Percentiles rank a stretch among this genome's conserved stretches.
These are phyloP conservation scores for Dermatemys mawii DNA, from an alignment of 2,113 vertebrate genomes.

Conservation along the genomic window DNA sequence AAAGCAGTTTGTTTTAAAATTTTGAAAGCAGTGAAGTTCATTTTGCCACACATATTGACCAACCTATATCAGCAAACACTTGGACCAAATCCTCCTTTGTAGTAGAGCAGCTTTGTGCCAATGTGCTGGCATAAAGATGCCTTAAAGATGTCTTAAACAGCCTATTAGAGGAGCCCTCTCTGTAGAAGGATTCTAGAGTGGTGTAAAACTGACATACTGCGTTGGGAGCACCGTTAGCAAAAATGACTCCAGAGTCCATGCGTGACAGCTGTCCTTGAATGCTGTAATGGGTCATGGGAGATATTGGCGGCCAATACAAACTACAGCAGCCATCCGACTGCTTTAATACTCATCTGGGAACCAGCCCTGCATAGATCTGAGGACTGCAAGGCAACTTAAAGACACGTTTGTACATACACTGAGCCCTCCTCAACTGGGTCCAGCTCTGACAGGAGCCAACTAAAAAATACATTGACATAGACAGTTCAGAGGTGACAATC, in stretches of 20 bases:
- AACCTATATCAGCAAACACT: neutral
- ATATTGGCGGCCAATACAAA: neutral
- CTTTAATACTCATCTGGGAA: neutral
- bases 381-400: neutral
- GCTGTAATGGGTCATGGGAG: neutral
- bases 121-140: neutral
- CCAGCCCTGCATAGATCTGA: neutral
- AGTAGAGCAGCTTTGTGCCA: neutral
- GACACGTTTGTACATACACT: neutral
- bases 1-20: neutral
- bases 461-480: neutral
- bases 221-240: neutral
- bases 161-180: neutral
- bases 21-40: neutral
- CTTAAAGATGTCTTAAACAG: neutral
- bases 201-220: neutral
- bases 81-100: neutral
- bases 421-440: neutral
- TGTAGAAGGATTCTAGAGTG: neutral
- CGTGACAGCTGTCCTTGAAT: neutral
- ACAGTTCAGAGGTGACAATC: neutral
- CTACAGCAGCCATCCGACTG: neutral
- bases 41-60: neutral
- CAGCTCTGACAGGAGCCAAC: neutral
- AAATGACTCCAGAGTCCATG: neutral